Base-by-base conservation (phyloP, 1,140 invertebrate genomes). In the Glomeris maerens region DNA sequence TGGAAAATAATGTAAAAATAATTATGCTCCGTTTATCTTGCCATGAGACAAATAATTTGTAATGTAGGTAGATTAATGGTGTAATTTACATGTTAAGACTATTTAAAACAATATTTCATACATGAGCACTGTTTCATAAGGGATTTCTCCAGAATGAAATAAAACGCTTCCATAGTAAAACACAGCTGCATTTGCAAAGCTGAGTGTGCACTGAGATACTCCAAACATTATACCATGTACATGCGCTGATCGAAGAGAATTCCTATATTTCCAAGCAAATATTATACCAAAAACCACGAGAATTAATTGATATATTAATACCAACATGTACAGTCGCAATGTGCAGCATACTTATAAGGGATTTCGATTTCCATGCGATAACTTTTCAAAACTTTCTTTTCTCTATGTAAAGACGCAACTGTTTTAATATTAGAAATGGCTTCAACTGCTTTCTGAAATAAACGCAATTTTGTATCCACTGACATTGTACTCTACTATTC, bases 361-460 rank as follows among this genome's bases (percentile, higher is more conserved):
- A 27, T 7, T 3, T 27, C 45, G 7, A 46, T 4, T 5, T 23
- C 4, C 7, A 5, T 4, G 5, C 29, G 14, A 22, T 46, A 46
- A 14, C 4, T 14, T 22, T 49, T 14, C n/a, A n/a, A 27, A 23
- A 55, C 20, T 26, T 66, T 47, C 13, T 59, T 50, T 58, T 76
- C 72, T 50, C 64, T 63, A 26, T 68, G 64, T 3, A 76, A 57
- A 42, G 66, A 63, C 2, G 70, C 69, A 2, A 77, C 73, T 17
- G 74, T 76, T 38, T 73, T 62, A 14, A 76, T 74, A 55, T 74
- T 76, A 46, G 64, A 64, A 38, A 76, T 70, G 4, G 67, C 63
- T 59, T 76, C 73, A 20, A 72, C 62, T 14, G 73, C 73, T 22
- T 72, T 56, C 67, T 71, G 50, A n/a, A 48, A 42, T 17, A 17